Evolutionary conservation across 2,797 vertebrate species (phyloP).

Genomic region (Leontopithecus rosalia): DNA sequence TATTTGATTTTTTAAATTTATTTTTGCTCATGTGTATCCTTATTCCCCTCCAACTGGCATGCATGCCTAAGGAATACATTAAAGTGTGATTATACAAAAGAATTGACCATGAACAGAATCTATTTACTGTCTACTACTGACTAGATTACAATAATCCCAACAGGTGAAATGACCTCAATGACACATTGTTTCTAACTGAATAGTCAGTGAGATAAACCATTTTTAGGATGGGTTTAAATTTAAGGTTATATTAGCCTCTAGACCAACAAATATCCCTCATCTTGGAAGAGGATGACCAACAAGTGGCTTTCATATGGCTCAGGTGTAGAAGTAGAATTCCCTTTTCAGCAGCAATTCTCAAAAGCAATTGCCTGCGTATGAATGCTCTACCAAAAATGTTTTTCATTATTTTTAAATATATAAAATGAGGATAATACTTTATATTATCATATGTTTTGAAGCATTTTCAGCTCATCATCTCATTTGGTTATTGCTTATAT

Average conservation of each 20-base stretch:
- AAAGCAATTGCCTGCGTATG: neutral
- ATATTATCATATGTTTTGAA: neutral
- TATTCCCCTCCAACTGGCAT: neutral
- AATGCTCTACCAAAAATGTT: neutral
- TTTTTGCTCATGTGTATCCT: neutral
- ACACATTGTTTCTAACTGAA: neutral
- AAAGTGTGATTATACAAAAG: neutral
- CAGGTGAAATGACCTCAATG: neutral
- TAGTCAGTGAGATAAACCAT: neutral
- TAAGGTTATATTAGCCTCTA: neutral
- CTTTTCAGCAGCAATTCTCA: neutral
- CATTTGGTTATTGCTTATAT: slow-evolving; percentile 3
- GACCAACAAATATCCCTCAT: neutral
- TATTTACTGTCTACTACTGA: neutral
- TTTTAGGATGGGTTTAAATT: neutral
- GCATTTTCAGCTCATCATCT: neutral
- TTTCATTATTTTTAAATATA: neutral
- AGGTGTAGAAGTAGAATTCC: neutral
- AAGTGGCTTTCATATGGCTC: neutral
- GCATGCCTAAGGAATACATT: neutral
- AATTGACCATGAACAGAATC: neutral
- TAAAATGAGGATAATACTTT: neutral
- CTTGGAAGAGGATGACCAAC: neutral
- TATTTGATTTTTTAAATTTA: neutral
- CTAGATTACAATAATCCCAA: neutral